Percentiles rank a stretch among this genome's conserved stretches.
phyloP scores from a whole-genome alignment of 2,113 vertebrate genomes.

The Bos taurus region DNA sequence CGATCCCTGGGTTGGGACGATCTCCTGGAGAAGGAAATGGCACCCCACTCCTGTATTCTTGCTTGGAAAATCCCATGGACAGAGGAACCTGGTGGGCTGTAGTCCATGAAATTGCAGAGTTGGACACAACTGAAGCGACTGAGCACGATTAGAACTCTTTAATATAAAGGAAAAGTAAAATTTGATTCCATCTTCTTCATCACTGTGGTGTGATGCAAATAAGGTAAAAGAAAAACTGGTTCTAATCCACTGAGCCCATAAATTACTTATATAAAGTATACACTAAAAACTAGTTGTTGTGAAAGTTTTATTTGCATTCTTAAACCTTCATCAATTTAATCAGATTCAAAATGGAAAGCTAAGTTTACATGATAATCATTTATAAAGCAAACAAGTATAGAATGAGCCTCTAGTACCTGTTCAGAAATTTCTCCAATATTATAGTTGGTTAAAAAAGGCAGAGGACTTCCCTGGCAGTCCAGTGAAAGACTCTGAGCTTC shows the following conservation, averaged over 20 bases:
- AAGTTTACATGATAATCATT: slow-evolving; percentile 8
- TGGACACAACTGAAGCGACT: background rate
- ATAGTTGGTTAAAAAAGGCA: background rate
- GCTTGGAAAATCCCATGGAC: background rate
- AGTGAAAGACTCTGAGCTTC: background rate
- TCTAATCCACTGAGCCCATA: background rate
- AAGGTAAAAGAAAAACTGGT: background rate
- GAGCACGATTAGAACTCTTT: background rate
- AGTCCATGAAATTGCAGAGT: background rate
- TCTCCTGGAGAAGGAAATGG: background rate
- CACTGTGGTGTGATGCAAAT: background rate
- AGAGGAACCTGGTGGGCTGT: background rate
- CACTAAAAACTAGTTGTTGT: background rate
- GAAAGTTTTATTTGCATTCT: background rate
- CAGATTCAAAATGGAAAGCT: slow-evolving; percentile 1
- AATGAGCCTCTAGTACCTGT: background rate
- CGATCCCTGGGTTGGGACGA: background rate
- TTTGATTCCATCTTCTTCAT: background rate
- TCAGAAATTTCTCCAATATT: background rate
- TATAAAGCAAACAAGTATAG: slow-evolving; percentile 14
- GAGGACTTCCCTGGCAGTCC: background rate
- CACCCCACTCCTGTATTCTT: background rate
- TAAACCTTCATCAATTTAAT: background rate
- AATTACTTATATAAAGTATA: background rate
- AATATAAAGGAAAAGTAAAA: slow-evolving; percentile 20